Base-by-base conservation (phyloP, 92 coral and sea anemone species). In the Bergia puertoricense region DNA sequence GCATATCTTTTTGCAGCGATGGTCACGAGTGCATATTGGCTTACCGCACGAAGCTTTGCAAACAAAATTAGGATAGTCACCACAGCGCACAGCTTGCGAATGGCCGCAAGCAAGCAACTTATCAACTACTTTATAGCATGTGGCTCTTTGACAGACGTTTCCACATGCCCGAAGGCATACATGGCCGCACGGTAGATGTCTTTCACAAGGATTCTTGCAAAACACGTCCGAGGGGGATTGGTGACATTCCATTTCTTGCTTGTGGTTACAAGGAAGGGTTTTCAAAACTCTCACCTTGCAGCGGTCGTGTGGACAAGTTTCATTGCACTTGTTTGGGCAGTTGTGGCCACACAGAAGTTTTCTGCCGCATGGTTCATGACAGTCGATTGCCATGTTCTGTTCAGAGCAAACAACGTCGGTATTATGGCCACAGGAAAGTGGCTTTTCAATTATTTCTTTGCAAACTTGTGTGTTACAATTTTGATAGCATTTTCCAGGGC, bases 251-350 rank as follows among this genome's bases (percentile, higher is more conserved):
- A 94, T 79, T 59, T 59, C 42, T 51, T 87, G 51, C 59, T 79
- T 77, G 81, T 94, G 98, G 65, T 91, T 93, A 86, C 98, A 94
- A 9, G 93, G 88, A 0, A 94, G 86, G 40, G 89, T 89, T 76
- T 93, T 93, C 20, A n/a, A 74, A 54, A 93, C 92, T 48, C 6
- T 78, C 37, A 44, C 56, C 40, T n/a, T 48, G 62, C 82, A 78
- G 88, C 88, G 22, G 41, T 41, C 9, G 57, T 44, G 78, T 76
- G 88, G 51, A 44, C 91, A 89, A 75, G 68, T n/a, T 56, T 89
- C 84, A 51, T 86, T 77, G 50, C 91, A 89, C 59, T 81, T 30
- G 0, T 80, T 88, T 46, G 89, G 88, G 77, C 97, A 94, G 37
- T 43, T 57, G 68, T 94, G 97, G 45, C 85, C 89, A 88, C 97